Conservation (phyloP, 2,113 vertebrate species). For the Dromas ardeola region DNA sequence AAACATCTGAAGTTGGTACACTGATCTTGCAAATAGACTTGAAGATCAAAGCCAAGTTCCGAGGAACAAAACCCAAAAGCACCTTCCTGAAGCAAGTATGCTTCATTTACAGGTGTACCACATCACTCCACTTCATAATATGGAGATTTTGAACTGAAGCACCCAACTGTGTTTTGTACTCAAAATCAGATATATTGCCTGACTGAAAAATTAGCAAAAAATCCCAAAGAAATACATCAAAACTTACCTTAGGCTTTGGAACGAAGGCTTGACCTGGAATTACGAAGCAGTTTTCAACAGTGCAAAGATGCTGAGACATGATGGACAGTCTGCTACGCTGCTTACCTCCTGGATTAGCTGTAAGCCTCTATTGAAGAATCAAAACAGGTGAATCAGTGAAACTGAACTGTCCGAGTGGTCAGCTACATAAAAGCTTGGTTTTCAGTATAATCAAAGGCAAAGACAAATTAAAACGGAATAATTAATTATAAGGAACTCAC, state of each 20-base stretch:
- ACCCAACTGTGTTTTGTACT: neutral
- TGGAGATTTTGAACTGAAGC: neutral
- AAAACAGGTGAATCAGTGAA: neutral
- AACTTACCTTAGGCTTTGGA: conserved; percentile 90
- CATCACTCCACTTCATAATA: neutral
- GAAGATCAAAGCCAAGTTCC: neutral
- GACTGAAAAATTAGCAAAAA: neutral
- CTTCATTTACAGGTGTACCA: neutral
- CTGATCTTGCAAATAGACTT: neutral
- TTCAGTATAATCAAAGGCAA: neutral
- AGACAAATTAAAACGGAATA: neutral
- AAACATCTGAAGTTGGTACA: neutral
- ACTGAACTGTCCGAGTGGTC: neutral
- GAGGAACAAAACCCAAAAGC: neutral
- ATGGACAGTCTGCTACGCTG: conserved; percentile 92
- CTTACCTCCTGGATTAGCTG: conserved; percentile 80
- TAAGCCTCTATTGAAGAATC: conserved; percentile 80
- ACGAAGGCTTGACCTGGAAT: conserved; percentile 93
- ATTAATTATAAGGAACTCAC: neutral
- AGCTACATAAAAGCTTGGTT: neutral
- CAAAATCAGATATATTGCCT: neutral
- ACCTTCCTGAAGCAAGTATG: neutral
- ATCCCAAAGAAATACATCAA: neutral
- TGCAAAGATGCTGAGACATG: conserved; percentile 93
- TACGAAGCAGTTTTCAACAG: conserved; percentile 82